phyloP scores from a whole-genome alignment of 2,888 invertebrate species.

The Noctua pronuba region DNA sequence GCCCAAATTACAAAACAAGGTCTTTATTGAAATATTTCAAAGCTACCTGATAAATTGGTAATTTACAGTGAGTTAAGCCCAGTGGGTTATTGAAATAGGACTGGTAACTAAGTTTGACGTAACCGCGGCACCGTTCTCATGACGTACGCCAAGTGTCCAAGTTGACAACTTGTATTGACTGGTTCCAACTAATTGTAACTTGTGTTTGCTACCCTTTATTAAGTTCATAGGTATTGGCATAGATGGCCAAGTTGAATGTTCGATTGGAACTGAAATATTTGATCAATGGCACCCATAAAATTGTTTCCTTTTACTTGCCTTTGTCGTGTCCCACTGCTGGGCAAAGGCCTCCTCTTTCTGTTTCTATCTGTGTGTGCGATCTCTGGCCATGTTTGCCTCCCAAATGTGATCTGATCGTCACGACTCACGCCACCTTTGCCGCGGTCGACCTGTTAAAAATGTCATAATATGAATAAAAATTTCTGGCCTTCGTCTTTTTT shows the following conservation, averaged over 20 bases:
- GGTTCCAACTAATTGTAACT: constrained; percentile 36
- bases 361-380: neutral
- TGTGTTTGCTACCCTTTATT: constrained; percentile 29
- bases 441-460: neutral
- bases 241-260: neutral
- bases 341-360: neutral
- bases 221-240: neutral
- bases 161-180: constrained; percentile 42
- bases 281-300: neutral
- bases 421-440: neutral
- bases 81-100: constrained; percentile 8
- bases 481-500: neutral
- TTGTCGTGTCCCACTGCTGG: neutral
- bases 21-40: neutral
- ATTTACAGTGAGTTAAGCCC: neutral
- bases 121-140: neutral
- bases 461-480: neutral
- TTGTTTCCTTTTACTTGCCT: neutral
- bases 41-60: neutral
- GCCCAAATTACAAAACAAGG: neutral
- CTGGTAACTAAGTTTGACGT: constrained; percentile 19
- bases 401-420: neutral
- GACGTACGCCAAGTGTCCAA: constrained; percentile 34
- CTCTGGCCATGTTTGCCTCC: neutral
- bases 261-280: neutral